Conservation (phyloP, 2,888 invertebrate genomes). For the Eurois occulta region DNA sequence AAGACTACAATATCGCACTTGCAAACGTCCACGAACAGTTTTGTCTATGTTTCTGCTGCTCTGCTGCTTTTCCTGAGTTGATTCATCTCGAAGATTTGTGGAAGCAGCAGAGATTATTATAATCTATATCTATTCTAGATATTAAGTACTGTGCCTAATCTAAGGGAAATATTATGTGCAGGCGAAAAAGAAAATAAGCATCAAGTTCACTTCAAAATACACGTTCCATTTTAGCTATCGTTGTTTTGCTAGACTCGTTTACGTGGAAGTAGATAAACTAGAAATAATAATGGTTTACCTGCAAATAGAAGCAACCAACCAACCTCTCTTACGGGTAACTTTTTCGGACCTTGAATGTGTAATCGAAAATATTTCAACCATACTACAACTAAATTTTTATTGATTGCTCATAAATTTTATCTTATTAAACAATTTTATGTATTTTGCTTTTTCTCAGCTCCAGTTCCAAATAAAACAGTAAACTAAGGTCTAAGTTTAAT, state of each 20-base stretch:
- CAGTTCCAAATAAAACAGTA: background rate
- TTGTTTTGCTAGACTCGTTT: conserved; percentile 9
- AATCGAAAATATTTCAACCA: background rate
- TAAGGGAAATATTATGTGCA: too few species aligned
- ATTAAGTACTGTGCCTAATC: too few species aligned
- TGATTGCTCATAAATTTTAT: background rate
- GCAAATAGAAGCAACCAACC: background rate
- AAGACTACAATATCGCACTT: background rate
- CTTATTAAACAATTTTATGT: too few species aligned
- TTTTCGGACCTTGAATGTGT: background rate
- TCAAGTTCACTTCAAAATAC: conserved; percentile 14
- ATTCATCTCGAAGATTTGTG: background rate
- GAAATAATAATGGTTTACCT: conserved; percentile 30
- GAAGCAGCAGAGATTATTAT: background rate
- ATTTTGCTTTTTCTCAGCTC: too few species aligned
- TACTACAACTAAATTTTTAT: background rate
- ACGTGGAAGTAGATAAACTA: conserved; percentile 13
- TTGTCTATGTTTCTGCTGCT: background rate
- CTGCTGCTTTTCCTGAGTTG: background rate
- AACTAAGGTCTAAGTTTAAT: background rate
- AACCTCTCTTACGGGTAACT: background rate
- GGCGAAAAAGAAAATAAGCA: background rate
- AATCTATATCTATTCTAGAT: too few species aligned
- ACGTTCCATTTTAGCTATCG: conserved; percentile 13
- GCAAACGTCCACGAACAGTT: background rate